These are phyloP conservation scores for Xenotilapia flavipinnis DNA, from an alignment of 2,113 vertebrate genomes.

Conservation along the genomic window DNA sequence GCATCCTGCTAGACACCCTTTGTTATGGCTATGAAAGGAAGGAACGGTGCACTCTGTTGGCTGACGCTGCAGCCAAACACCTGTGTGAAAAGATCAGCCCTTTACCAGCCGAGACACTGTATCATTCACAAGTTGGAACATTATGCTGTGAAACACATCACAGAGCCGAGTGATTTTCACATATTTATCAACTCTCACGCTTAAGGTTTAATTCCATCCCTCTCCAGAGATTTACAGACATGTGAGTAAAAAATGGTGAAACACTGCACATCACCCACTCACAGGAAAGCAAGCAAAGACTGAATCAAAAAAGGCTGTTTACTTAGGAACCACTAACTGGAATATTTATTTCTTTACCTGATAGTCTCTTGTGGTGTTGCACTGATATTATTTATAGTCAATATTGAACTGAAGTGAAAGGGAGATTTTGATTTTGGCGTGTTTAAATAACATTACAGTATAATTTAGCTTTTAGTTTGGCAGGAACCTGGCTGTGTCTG, in stretches of 20 bases:
- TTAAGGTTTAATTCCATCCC: not conserved
- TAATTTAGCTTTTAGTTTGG: not conserved
- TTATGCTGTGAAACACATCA: not conserved
- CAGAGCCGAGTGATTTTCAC: not conserved
- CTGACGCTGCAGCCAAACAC: not conserved
- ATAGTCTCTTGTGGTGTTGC: not conserved
- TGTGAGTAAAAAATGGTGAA: not conserved
- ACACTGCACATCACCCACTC: not conserved
- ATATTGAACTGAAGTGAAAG: not conserved
- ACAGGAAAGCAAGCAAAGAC: not conserved
- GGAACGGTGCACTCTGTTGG: not conserved
- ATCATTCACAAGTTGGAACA: not conserved
- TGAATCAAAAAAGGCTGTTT: not conserved
- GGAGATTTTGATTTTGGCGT: not conserved
- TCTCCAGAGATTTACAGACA: not conserved
- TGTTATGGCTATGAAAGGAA: not conserved
- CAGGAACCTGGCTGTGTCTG: not conserved
- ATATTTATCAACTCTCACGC: not conserved
- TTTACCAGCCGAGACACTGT: not conserved
- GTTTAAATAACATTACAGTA: not conserved
- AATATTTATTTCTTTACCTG: not conserved
- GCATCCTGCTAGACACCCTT: not conserved
- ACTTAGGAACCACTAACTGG: not conserved
- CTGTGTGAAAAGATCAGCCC: not conserved
- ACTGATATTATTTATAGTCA: not conserved